phyloP scores from a whole-genome alignment of 2,888 invertebrate species.

The Ecliptopera silaceata region DNA sequence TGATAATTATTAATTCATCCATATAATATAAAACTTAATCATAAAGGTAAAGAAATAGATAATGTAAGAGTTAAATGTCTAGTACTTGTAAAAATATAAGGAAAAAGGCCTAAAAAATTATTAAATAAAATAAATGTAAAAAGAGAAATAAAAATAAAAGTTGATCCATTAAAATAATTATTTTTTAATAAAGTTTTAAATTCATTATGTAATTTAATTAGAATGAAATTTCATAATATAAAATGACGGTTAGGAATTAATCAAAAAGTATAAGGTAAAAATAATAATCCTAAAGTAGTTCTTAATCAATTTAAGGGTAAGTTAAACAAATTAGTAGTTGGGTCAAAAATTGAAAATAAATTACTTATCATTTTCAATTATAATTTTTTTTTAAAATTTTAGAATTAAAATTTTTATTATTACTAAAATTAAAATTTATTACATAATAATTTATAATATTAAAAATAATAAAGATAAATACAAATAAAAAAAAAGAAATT shows the following conservation, averaged over 20 bases:
- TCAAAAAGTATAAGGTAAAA: constrained; percentile 81
- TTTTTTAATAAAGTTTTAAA: constrained; percentile 81
- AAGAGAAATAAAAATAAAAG: constrained; percentile 82
- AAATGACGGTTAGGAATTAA: constrained; percentile 78
- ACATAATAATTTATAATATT: constrained; percentile 80
- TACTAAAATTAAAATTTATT: constrained; percentile 53
- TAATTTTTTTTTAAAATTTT: constrained; percentile 49
- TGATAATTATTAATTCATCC: constrained; percentile 85
- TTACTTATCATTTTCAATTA: constrained; percentile 86
- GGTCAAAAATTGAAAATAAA: constrained; percentile 87
- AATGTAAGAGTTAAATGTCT: constrained; percentile 85
- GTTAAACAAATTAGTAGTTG: constrained; percentile 76
- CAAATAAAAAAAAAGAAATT: constrained; percentile 70
- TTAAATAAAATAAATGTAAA: constrained; percentile 85
- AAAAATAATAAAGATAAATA: constrained; percentile 72
- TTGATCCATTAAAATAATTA: constrained; percentile 71
- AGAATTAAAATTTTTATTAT: constrained; percentile 48
- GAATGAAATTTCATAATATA: constrained; percentile 75
- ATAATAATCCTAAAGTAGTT: constrained; percentile 74
- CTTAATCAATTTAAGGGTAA: constrained; percentile 84
- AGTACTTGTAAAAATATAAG: constrained; percentile 87
- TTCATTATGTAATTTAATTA: constrained; percentile 77
- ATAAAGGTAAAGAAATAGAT: constrained; percentile 84
- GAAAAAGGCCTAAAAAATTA: constrained; percentile 87
- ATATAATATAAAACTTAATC: constrained; percentile 85